These are phyloP conservation scores for Halictus ligatus DNA, from an alignment of 2,888 invertebrate species.

Conservation along the genomic window DNA sequence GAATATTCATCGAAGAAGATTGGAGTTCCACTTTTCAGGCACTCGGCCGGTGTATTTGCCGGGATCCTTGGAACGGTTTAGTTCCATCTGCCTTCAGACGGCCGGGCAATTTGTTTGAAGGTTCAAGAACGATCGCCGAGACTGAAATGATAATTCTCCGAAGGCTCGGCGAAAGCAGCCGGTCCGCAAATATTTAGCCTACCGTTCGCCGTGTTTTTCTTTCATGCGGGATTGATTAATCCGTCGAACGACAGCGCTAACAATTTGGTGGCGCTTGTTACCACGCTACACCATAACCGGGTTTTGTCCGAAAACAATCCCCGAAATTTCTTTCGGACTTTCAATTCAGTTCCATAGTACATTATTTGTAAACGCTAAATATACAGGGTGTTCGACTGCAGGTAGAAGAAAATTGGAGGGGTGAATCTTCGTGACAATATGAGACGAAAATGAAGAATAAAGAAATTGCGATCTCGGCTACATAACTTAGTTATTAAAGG, in stretches of 20 bases:
- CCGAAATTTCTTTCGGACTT: too few relatives aligned
- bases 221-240: not conserved
- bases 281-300: too few relatives aligned
- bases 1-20: conserved; percentile 48
- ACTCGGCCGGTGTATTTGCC: not conserved
- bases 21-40: conserved; percentile 36
- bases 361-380: too few relatives aligned
- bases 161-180: conserved; percentile 1
- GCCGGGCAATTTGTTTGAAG: conserved; percentile 41
- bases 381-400: too few relatives aligned
- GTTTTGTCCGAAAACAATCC: too few relatives aligned
- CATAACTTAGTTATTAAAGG: too few relatives aligned
- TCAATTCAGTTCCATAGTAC: too few relatives aligned
- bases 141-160: conserved; percentile 20
- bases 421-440: too few relatives aligned
- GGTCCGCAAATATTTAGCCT: conserved; percentile 22
- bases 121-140: conserved; percentile 26
- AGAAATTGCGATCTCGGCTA: too few relatives aligned
- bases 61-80: conserved; percentile 20
- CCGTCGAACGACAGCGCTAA: not conserved
- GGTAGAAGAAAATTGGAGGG: too few relatives aligned
- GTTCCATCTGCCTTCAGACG: conserved; percentile 2
- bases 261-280: too few relatives aligned
- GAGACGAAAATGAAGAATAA: too few relatives aligned
- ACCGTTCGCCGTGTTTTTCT: not conserved